A percentile compares a stretch with the other conserved stretches of the same genome.
Evolutionary conservation across 1,140 invertebrate species (phyloP).

Genomic region (Bilobella aurantiaca): DNA sequence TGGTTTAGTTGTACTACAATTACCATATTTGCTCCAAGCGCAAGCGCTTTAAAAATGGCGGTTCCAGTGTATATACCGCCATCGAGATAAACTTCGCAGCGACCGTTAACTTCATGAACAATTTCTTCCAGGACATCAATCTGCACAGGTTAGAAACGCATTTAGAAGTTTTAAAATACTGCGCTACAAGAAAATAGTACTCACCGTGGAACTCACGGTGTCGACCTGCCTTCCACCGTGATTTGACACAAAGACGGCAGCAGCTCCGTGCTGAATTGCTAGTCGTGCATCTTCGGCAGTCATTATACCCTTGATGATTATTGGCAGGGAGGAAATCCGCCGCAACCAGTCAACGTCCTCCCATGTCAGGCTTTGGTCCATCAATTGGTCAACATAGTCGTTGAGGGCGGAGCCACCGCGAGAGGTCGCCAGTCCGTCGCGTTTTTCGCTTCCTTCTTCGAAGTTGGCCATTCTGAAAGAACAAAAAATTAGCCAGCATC

Average conservation of each 20-base stretch:
- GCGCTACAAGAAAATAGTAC: not conserved
- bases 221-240: constrained; percentile 85
- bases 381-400: constrained; percentile 45
- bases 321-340: constrained; percentile 56
- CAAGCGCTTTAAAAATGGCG: constrained; percentile 83
- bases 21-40: constrained; percentile 78
- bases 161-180: not conserved
- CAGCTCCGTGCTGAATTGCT: constrained; percentile 59
- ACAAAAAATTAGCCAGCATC: constrained; percentile 38
- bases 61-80: constrained; percentile 74
- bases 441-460: not conserved
- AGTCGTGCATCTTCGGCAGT: constrained; percentile 72
- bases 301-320: constrained; percentile 83
- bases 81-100: constrained; percentile 69
- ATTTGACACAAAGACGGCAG: constrained; percentile 78
- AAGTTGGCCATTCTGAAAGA: constrained; percentile 8
- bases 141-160: not conserved
- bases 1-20: not conserved
- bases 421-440: not conserved
- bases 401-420: not conserved
- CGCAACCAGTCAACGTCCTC: constrained; percentile 73
- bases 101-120: constrained; percentile 39
- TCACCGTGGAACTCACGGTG: constrained; percentile 62
- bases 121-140: constrained; percentile 23
- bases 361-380: constrained; percentile 72